Percentiles rank a stretch among this genome's conserved stretches.
phyloP scores from a whole-genome alignment of 2,113 vertebrate species.

The Felis catus region DNA sequence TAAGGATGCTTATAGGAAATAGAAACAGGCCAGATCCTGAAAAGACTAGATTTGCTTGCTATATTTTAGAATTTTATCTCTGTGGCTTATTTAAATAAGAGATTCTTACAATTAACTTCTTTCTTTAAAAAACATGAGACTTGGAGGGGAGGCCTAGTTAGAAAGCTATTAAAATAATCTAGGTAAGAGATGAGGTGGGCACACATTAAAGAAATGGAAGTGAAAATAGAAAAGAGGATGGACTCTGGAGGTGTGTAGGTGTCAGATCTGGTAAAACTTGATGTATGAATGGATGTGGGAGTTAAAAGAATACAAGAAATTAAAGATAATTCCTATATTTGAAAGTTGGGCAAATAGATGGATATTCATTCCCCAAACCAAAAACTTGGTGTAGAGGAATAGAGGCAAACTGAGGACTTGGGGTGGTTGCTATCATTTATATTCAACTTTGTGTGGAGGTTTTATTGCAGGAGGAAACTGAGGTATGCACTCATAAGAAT shows the following conservation, averaged over 20 bases:
- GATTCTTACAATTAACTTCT: neutral
- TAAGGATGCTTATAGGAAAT: neutral
- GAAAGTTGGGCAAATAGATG: neutral
- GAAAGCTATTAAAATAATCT: neutral
- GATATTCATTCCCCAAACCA: neutral
- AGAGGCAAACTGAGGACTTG: neutral
- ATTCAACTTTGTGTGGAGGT: neutral
- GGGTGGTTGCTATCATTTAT: neutral
- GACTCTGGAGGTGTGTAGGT: neutral
- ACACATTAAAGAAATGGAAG: neutral
- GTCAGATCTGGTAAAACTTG: neutral
- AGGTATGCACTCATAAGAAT: neutral
- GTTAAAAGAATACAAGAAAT: neutral
- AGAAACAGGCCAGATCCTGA: neutral
- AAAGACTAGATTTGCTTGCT: neutral
- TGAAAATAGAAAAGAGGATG: neutral
- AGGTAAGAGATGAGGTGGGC: neutral
- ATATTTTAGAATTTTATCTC: slow-evolving; percentile 8
- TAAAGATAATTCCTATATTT: neutral
- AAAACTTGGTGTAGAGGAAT: neutral
- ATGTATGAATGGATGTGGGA: neutral
- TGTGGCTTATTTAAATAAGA: neutral
- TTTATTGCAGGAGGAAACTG: neutral
- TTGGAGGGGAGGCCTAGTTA: neutral
- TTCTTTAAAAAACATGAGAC: neutral